Evolutionary conservation across 2,113 vertebrate genomes (phyloP).

Genomic region (Ornithorhynchus anatinus): DNA sequence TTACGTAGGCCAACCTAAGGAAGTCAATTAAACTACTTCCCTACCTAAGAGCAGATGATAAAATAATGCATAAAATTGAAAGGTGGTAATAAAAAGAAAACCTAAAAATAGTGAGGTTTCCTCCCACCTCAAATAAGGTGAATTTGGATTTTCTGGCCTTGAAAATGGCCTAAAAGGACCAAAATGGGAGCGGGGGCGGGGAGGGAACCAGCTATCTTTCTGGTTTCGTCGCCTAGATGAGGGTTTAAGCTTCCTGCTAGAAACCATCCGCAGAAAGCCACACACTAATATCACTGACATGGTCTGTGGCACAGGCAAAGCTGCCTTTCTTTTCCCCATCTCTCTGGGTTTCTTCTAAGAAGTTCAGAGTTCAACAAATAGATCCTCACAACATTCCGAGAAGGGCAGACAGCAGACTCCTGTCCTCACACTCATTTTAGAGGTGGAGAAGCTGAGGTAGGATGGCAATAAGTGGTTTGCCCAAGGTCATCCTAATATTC

Average conservation of each 20-base stretch:
- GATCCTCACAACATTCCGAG: fast-evolving
- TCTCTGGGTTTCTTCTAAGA: too few species aligned
- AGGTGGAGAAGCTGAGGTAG: not conserved
- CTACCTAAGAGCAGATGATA: not conserved
- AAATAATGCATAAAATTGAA: constrained; percentile 7
- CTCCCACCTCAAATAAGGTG: too few species aligned
- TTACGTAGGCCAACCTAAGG: too few species aligned
- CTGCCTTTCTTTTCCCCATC: too few species aligned
- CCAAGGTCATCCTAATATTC: too few species aligned
- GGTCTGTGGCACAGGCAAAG: too few species aligned
- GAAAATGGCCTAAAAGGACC: not conserved
- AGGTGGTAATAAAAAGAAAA: constrained; percentile 7
- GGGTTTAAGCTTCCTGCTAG: too few species aligned
- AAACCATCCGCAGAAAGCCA: too few species aligned
- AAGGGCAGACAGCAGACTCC: not conserved
- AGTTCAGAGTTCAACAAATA: too few species aligned
- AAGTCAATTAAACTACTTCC: constrained; percentile 12
- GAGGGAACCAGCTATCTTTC: not conserved
- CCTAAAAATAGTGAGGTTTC: constrained; percentile 13
- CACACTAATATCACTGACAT: too few species aligned
- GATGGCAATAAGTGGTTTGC: fast-evolving
- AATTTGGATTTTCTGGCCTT: not conserved
- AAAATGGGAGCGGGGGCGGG: not conserved
- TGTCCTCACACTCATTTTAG: fast-evolving
- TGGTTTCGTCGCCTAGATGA: not conserved